Evolutionary conservation across 37 sponge, comb jelly and placozoan genomes (phyloP).

Genomic region (Beroe forskalii): DNA sequence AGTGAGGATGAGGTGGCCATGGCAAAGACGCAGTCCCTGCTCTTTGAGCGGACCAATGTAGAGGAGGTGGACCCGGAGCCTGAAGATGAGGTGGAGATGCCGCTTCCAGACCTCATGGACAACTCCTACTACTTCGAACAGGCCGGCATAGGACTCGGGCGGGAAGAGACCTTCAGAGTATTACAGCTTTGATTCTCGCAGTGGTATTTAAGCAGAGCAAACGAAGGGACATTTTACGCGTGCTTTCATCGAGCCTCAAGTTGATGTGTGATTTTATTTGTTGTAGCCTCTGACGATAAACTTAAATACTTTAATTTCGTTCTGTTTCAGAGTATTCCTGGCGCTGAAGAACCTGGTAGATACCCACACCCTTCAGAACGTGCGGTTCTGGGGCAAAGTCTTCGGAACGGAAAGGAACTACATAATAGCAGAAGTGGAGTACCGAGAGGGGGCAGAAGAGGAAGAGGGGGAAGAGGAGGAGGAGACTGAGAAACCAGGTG

Average conservation of each 20-base stretch:
- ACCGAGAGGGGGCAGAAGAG: constrained; percentile 85
- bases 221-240: too few species aligned
- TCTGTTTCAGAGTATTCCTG: constrained; percentile 74
- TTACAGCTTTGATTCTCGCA: too few species aligned
- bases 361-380: constrained; percentile 70
- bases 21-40: constrained; percentile 72
- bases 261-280: too few species aligned
- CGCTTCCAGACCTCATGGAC: constrained; percentile 88
- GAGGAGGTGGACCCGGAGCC: constrained; percentile 74
- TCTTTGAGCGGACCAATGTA: constrained; percentile 71
- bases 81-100: constrained; percentile 80
- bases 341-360: constrained; percentile 88
- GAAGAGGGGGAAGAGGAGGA: constrained; percentile 84
- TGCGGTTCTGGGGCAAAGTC: constrained; percentile 95
- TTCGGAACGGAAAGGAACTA: constrained; percentile 85
- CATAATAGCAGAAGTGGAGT: constrained; percentile 82
- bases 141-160: constrained; percentile 86
- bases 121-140: constrained; percentile 77
- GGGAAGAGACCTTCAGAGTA: constrained; percentile 74
- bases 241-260: too few species aligned
- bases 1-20: constrained; percentile 72
- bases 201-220: too few species aligned
- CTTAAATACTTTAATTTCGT: too few species aligned
- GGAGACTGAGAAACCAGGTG: constrained; percentile 36
- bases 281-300: too few species aligned